Evolutionary conservation across 2,113 vertebrate genomes (phyloP).

Genomic region (Steatornis caripensis): DNA sequence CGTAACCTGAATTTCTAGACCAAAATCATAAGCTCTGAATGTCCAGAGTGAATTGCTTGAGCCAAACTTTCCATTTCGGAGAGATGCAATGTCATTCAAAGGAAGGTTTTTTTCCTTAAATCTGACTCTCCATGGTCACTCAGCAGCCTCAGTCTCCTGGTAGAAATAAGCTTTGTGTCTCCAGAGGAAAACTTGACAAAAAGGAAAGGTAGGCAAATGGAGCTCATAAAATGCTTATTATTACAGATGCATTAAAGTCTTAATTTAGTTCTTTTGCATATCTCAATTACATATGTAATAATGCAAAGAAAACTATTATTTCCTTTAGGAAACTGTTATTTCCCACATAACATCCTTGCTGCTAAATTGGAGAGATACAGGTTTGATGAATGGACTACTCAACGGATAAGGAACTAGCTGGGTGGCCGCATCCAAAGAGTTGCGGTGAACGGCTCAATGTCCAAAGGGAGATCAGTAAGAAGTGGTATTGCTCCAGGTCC

Average conservation of each 20-base stretch:
- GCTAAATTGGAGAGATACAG: not conserved
- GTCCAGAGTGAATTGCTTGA: not conserved
- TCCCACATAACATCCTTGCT: not conserved
- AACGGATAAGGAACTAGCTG: not conserved
- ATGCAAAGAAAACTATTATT: not conserved
- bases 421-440: not conserved
- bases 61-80: not conserved
- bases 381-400: not conserved
- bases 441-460: not conserved
- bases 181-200: not conserved
- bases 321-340: not conserved
- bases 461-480: not conserved
- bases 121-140: not conserved
- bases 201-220: not conserved
- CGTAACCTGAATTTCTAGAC: not conserved
- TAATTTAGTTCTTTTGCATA: not conserved
- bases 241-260: not conserved
- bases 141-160: not conserved
- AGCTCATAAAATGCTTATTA: not conserved
- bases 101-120: not conserved
- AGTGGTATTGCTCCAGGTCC: not conserved
- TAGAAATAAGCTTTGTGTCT: not conserved
- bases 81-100: not conserved
- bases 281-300: not conserved
- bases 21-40: not conserved